These are phyloP conservation scores for Oreonectes daqikongensis DNA, from an alignment of 2,797 vertebrate species.

Conservation along the genomic window DNA sequence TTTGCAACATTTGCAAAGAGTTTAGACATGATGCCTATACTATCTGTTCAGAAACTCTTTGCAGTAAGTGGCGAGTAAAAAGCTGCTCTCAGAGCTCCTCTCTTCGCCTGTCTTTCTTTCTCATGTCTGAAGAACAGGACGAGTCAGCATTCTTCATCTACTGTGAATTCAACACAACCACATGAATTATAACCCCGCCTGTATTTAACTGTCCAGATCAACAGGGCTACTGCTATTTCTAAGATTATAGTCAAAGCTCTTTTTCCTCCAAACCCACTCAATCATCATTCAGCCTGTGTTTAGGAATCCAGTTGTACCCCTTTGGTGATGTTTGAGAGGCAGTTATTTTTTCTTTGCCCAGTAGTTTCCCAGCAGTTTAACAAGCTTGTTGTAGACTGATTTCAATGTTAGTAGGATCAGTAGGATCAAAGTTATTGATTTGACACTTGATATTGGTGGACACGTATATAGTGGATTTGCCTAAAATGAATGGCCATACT, in stretches of 20 bases:
- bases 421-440: too few species aligned
- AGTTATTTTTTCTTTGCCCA: constrained; percentile 7
- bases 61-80: background rate
- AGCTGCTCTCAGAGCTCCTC: background rate
- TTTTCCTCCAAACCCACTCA: constrained; percentile 29
- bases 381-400: background rate
- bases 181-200: constrained; percentile 51
- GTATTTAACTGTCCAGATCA: constrained; percentile 25
- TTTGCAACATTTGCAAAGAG: background rate
- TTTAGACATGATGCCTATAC: background rate
- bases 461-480: too few species aligned
- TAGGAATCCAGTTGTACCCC: constrained; percentile 7
- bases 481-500: too few species aligned
- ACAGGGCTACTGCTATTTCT: constrained; percentile 28
- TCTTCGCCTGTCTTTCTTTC: constrained; percentile 12
- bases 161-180: constrained; percentile 54
- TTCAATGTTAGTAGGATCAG: background rate
- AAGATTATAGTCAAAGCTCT: constrained; percentile 33
- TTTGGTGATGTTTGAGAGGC: constrained; percentile 34
- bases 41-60: constrained; percentile 9
- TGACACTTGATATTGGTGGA: too few species aligned
- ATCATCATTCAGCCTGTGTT: constrained; percentile 36
- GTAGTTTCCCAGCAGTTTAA: constrained; percentile 22
- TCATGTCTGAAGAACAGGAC: constrained; percentile 18
- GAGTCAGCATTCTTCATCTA: constrained; percentile 50